phyloP scores from a whole-genome alignment of 2,888 invertebrate species.

The Machimus atricapillus region DNA sequence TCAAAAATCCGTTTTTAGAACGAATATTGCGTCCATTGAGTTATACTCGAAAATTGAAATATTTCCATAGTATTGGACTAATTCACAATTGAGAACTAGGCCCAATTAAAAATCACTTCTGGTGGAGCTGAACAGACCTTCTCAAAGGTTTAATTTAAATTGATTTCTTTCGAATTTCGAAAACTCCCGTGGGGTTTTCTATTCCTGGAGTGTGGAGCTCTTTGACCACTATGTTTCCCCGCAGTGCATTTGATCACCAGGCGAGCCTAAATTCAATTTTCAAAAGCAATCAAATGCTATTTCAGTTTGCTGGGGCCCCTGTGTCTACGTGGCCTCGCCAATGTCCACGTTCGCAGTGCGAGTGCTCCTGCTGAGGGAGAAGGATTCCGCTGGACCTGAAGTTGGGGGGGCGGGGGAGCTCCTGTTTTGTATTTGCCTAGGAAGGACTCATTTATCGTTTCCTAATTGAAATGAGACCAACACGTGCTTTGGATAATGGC shows the following conservation, averaged over 20 bases:
- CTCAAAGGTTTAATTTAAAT: neutral
- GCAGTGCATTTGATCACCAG: neutral
- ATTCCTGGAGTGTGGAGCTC: neutral
- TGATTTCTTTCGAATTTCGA: neutral
- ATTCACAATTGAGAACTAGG: neutral
- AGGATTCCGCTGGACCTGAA: neutral
- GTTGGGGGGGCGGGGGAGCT: too few species aligned
- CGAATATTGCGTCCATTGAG: neutral
- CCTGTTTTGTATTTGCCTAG: slow-evolving; percentile 19
- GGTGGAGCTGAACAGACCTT: neutral
- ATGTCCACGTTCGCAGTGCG: neutral
- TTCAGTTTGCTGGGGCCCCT: neutral
- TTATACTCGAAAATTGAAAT: neutral
- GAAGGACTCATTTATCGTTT: slow-evolving; percentile 31
- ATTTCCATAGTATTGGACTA: neutral
- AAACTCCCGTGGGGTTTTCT: neutral
- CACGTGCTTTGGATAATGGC: slow-evolving; percentile 20
- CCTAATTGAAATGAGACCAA: slow-evolving; percentile 33
- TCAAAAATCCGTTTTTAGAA: neutral
- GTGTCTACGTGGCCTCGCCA: neutral
- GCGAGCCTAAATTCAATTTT: neutral
- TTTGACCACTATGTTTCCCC: neutral
- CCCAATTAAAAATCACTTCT: neutral
- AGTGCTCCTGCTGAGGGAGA: neutral
- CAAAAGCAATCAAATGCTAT: neutral